Base-by-base conservation (phyloP, 2,797 vertebrate species). In the Uromys caudimaculatus region DNA sequence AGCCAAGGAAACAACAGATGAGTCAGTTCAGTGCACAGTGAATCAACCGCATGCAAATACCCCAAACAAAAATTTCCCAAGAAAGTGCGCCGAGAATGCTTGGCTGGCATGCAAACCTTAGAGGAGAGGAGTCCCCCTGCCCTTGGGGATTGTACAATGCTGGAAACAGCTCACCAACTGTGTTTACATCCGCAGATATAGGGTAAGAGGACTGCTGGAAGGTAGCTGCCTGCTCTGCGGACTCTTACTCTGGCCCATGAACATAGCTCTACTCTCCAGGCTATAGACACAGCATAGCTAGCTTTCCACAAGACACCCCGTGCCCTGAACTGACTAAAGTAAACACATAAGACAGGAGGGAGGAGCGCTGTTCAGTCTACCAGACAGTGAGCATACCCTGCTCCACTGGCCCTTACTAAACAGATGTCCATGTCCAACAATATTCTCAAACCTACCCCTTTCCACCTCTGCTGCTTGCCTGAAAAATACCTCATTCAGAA, bases 91-190 rank as follows among this genome's bases (percentile, higher is more conserved):
- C 47, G n/a, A 71, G 96, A 96, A 76, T 58, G 58, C 86, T 50
- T 82, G 85, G 75, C 83, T 78, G 73, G 89, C 52, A 88, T 54
- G 95, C 93, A 94, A 92, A 69, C 79, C 29, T 12, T 69, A 83
- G 41, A 77, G 71, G 54, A 79, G 41, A 64, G 75, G 58, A 54
- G 76, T 81, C 54, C 24, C 35, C 90, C 23, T 7, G 67, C 54
- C 76, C 95, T 44, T n/a, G 24, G 27, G 69, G 92, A 78, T 90
- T 89, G 83, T 77, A 96, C 96, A 96, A 94, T 54, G 77, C 81
- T 94, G 35, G 88, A 96, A 97, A 97, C 81, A 93, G 88, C 95
- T 91, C 90, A 88, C 95, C 83, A 85, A 92, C 84, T 73, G 56
- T 92, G 85, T 92, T 97, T 94, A 44, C 1, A 73, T 86, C 44